Percentiles rank a stretch among this genome's conserved stretches.
Evolutionary conservation across 2,888 invertebrate genomes (phyloP).

Genomic region (Cataglyphis livida): DNA sequence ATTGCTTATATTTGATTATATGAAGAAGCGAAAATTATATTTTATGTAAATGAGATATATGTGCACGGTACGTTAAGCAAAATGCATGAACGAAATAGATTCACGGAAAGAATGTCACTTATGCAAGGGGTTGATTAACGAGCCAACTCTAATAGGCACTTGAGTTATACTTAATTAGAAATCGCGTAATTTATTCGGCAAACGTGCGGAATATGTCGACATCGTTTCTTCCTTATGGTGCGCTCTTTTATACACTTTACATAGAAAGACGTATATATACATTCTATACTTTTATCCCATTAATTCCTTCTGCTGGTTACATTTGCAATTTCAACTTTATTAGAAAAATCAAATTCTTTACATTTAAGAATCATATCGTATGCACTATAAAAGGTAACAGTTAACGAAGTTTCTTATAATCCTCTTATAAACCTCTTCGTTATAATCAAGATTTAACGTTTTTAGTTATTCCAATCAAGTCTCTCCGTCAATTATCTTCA

Average conservation of each 20-base stretch:
- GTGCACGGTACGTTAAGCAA: conserved; percentile 41
- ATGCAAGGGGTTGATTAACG: conserved; percentile 67
- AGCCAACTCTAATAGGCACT: conserved; percentile 68
- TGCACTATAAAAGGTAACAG: neutral
- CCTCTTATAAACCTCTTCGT: neutral
- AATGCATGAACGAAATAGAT: conserved; percentile 45
- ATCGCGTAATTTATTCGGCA: conserved; percentile 72
- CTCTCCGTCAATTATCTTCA: conserved; percentile 22
- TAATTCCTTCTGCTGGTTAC: conserved; percentile 54
- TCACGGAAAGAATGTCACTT: conserved; percentile 54
- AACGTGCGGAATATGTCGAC: conserved; percentile 57
- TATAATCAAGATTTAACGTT: neutral
- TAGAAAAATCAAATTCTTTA: neutral
- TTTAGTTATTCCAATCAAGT: conserved; percentile 11
- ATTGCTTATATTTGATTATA: neutral
- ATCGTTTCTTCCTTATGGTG: conserved; percentile 41
- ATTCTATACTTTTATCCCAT: conserved; percentile 54
- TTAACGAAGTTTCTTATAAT: neutral
- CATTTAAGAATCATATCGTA: neutral
- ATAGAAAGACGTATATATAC: neutral
- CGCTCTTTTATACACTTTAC: neutral
- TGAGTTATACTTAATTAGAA: conserved; percentile 72
- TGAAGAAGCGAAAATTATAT: neutral
- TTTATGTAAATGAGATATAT: conserved; percentile 29
- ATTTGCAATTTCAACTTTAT: conserved; percentile 14